These are phyloP conservation scores for Acronicta psi DNA, from an alignment of 2,888 invertebrate species.

Conservation along the genomic window DNA sequence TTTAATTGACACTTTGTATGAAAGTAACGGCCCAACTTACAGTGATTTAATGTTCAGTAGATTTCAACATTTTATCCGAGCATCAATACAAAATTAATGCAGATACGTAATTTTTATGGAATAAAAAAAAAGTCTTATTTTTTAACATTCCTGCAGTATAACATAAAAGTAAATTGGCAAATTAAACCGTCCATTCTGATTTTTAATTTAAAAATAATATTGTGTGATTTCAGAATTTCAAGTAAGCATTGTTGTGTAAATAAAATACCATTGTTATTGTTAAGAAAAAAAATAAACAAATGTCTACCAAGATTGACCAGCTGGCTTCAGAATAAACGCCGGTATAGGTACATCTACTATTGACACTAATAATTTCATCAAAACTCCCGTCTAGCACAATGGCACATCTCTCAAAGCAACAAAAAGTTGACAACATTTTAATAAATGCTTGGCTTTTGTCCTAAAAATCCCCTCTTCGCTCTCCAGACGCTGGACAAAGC, in stretches of 20 bases:
- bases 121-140: no score
- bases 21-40: constrained; percentile 46
- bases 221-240: constrained; percentile 5
- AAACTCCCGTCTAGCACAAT: constrained; percentile 48
- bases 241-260: constrained; percentile 6
- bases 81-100: not conserved
- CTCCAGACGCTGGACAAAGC: constrained; percentile 77
- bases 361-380: constrained; percentile 56
- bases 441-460: constrained; percentile 79
- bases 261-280: constrained; percentile 1
- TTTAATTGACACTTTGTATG: constrained; percentile 68
- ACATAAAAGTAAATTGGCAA: constrained; percentile 1
- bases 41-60: constrained; percentile 36
- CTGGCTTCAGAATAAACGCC: constrained; percentile 1
- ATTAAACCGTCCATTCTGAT: no score
- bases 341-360: constrained; percentile 20
- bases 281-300: constrained; percentile 7
- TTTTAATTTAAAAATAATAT: no score
- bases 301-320: not conserved
- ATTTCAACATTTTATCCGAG: constrained; percentile 19
- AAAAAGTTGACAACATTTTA: constrained; percentile 79
- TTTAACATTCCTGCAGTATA: no score
- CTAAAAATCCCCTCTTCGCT: constrained; percentile 72
- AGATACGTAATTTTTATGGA: no score
- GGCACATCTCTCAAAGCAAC: constrained; percentile 31